Evolutionary conservation across 2,113 vertebrate genomes (phyloP).

Genomic region (Ctenodactylus gundi): DNA sequence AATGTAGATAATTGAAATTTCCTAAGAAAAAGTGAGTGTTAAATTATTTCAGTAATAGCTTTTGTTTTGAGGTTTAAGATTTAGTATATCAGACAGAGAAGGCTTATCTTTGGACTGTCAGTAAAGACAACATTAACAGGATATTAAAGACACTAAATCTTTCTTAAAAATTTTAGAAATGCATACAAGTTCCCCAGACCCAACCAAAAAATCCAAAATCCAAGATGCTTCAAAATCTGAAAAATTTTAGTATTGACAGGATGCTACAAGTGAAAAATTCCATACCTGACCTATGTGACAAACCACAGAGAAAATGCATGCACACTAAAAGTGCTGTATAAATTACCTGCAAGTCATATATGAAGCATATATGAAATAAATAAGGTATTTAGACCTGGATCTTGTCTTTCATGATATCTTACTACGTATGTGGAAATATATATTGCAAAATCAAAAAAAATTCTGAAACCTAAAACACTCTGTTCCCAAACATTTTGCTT

Average conservation of each 20-base stretch:
- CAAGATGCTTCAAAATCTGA: not conserved
- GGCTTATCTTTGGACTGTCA: not conserved
- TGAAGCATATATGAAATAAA: not conserved
- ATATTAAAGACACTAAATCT: not conserved
- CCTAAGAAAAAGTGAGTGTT: not conserved
- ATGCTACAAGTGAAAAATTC: not conserved
- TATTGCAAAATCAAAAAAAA: not conserved
- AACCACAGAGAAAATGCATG: not conserved
- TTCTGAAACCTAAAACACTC: not conserved
- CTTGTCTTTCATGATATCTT: not conserved
- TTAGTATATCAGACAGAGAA: not conserved
- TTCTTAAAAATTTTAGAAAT: conserved; percentile 4
- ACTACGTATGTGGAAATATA: not conserved
- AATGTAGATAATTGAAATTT: not conserved
- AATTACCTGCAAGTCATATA: not conserved
- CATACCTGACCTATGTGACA: not conserved
- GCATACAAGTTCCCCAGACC: not conserved
- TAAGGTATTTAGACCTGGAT: not conserved
- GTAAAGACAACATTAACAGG: not conserved
- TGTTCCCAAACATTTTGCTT: not conserved
- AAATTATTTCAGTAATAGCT: not conserved
- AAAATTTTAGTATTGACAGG: not conserved
- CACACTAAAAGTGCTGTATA: not conserved
- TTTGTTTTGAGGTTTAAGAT: conserved; percentile 10
- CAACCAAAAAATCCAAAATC: not conserved